These are phyloP conservation scores for Zhuqinia jingwanae DNA, from an alignment of 2,888 invertebrate species.

Conservation along the genomic window DNA sequence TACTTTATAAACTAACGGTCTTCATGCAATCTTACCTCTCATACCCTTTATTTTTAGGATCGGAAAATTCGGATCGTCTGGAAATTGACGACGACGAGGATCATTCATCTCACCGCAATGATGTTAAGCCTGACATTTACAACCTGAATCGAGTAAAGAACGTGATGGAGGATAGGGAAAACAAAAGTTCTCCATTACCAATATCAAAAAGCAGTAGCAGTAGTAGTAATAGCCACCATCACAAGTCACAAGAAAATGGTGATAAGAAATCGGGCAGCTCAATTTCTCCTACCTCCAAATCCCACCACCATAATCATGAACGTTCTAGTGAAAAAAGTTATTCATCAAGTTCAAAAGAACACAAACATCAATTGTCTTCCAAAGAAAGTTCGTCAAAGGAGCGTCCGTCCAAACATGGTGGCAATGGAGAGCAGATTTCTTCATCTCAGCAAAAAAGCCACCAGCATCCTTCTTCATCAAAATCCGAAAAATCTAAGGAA, in stretches of 20 bases:
- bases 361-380: constrained; percentile 23
- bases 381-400: constrained; percentile 26
- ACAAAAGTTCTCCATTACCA: constrained; percentile 10
- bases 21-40: no score
- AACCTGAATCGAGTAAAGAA: constrained; percentile 14
- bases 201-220: background rate
- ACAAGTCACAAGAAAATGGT: constrained; percentile 25
- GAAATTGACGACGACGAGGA: constrained; percentile 68
- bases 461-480: constrained; percentile 43
- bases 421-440: background rate
- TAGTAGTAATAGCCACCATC: constrained; percentile 12
- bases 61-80: constrained; percentile 60
- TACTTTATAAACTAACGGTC: no score
- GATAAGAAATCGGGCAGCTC: constrained; percentile 43
- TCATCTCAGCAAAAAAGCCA: constrained; percentile 51
- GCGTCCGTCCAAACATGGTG: background rate
- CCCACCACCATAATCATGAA: constrained; percentile 36
- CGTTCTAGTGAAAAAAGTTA: constrained; percentile 36
- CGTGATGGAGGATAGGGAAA: background rate
- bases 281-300: constrained; percentile 48
- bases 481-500: constrained; percentile 52
- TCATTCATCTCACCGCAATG: background rate
- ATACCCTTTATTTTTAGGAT: no score
- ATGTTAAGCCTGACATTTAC: background rate
- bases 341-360: background rate